Base-by-base conservation (phyloP, 2,797 vertebrate genomes). In the Staurois parvus region DNA sequence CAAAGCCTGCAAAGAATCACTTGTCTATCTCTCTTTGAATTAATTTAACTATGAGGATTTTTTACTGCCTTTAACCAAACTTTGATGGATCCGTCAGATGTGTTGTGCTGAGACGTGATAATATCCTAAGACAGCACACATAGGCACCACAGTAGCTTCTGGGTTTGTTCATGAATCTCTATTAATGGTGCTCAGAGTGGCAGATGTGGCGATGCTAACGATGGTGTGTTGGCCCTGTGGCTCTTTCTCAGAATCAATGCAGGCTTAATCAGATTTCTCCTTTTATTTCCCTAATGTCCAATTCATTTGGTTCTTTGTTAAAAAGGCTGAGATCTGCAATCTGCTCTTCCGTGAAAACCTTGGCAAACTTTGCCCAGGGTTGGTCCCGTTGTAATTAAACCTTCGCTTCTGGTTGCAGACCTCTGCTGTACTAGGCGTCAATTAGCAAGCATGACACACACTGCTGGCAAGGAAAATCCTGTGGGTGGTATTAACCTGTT, bases 281-380 rank as follows among this genome's bases (percentile, higher is more conserved):
- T 79, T 83, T 83, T 87, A 87, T 87, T 87, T 84, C 85, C 85
- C 85, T 79, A 87, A 83, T 75, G 85, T 79, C 81, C 85, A 79
- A 79, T 87, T 86, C 80, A 86, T 86, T 86, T 86, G 62, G 45
- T 83, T 79, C 81, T 69, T 87, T 83, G 80, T 79, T 87, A 84
- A 87, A 79, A 45, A 83, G 85, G 59, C 76, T 87, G 85, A 84
- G 72, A 79, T 70, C 81, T 87, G 75, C 81, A 87, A 83, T 84
- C 85, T 84, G 81, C 85, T 83, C 67, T 83, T 69, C 67, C 64
- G 26, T 79, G 68, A 79, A 84, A 87, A 72, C 62, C 81, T 68
- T 83, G 75, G 80, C 69, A 79, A 79, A 82, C 66, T 83, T 86
- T 82, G 80, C 85, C 80, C 30, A 72, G 72, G 85, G 68, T 83